Evolutionary conservation across 2,113 vertebrate genomes (phyloP), one percentile per base, ranked within the genome.

Genomic region (Amphiprion ocellaris): DNA sequence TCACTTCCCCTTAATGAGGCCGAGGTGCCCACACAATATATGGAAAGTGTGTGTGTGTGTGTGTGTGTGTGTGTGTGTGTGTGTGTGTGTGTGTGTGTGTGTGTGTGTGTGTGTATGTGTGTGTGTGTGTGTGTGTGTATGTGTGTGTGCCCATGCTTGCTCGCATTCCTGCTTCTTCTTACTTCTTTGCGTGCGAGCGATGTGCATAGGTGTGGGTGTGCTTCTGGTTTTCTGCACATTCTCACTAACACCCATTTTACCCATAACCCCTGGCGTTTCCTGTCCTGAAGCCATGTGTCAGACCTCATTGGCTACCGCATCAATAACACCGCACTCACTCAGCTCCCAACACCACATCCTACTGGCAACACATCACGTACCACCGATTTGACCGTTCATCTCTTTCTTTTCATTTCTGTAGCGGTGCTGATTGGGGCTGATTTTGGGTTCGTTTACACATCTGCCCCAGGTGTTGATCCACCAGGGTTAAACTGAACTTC

Each of bases 251-350:
- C 91, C 87, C 82, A 78, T 90, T 92, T 92, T 92, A 92, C 90
- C 91, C 85, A 86, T 89, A 92, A 92, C 92, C 89, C 82, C 88
- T 88, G 91, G 92, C 89, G 71, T 83, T 92, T 93, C 91, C 91
- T 92, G 90, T 93, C 88, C 90, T 81, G 88, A 74, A 92, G 90
- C 88, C 89, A 89, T 83, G 77, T 90, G 90, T 92, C 90, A 91
- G 77, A 91, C 76, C 89, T 90, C 80, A 90, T 93, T 83, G 90
- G 88, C 91, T 84, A 41, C 77, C 14, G 79, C 89, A 91, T 92
- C 88, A 89, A 89, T 90, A 91, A 90, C 84, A 66, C 62, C 49
- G 24, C 84, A 17, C 81, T 77, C 78, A 21, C 79, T 83, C 83
- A 28, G 71, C 74, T 83, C 60, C 79, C 56, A 71, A 46, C 68